Percentiles rank a stretch among this genome's conserved stretches.
Conservation (phyloP, 2,797 vertebrate species). For the Gambusia yucatana region DNA sequence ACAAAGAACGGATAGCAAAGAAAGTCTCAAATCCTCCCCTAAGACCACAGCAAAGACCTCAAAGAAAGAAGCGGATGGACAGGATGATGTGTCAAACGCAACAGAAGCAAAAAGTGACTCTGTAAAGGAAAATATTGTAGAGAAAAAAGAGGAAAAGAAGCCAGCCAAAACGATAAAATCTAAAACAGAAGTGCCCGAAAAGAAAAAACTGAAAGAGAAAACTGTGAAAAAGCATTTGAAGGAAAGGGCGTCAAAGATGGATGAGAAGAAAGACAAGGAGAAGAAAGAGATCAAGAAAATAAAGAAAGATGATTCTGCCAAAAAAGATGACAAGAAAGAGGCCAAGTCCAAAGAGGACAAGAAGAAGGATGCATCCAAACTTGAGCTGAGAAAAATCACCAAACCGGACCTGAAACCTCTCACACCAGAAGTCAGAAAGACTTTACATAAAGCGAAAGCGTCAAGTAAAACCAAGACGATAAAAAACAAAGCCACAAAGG, state of each 20-base stretch:
- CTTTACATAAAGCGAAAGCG: constrained; percentile 92
- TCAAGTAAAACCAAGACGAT: constrained; percentile 88
- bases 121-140: constrained; percentile 86
- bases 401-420: constrained; percentile 96
- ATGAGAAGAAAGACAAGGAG: constrained; percentile 98
- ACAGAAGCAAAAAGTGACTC: constrained; percentile 87
- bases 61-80: constrained; percentile 87
- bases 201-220: constrained; percentile 94
- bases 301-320: constrained; percentile 90
- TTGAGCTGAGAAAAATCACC: constrained; percentile 89
- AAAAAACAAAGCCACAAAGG: constrained; percentile 78
- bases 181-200: constrained; percentile 90
- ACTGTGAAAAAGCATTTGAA: constrained; percentile 91
- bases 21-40: constrained; percentile 93
- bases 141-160: constrained; percentile 88
- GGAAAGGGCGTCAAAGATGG: constrained; percentile 92
- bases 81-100: constrained; percentile 81
- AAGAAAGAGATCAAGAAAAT: constrained; percentile 95
- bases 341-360: constrained; percentile 88
- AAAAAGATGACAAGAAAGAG: constrained; percentile 94
- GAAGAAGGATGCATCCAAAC: constrained; percentile 88
- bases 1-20: constrained; percentile 97
- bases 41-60: constrained; percentile 85
- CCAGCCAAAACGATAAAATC: constrained; percentile 83
- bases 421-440: constrained; percentile 97